Conservation (phyloP, 2,888 invertebrate genomes). For the Tetramorium bicarinatum region DNA sequence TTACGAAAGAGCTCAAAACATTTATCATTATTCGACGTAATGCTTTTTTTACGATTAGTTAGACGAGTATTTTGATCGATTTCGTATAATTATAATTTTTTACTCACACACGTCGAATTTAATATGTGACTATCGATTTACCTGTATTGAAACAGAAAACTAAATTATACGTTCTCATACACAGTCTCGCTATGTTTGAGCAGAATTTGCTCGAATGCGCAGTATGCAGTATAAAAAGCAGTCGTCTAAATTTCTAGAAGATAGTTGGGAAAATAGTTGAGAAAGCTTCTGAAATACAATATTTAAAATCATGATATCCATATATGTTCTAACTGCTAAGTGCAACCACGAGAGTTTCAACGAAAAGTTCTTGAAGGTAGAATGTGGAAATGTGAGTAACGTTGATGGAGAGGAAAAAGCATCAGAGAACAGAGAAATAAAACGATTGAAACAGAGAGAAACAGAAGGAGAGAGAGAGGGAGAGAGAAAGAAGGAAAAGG, state of each 20-base stretch:
- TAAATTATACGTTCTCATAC: conserved; percentile 6
- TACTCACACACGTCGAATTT: not conserved
- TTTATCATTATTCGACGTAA: conserved; percentile 27
- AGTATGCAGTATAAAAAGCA: not conserved
- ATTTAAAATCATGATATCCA: conserved; percentile 41
- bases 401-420: conserved; percentile 44
- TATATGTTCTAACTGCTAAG: conserved; percentile 27
- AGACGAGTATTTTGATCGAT: not conserved
- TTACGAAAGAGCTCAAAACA: conserved; percentile 1
- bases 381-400: conserved; percentile 39
- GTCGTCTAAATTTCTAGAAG: not conserved
- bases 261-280: not conserved
- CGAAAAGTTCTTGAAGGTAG: conserved; percentile 47
- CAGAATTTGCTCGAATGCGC: not conserved
- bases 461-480: not conserved
- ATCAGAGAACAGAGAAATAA: not conserved
- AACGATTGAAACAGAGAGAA: not conserved
- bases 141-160: not conserved
- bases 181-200: not conserved
- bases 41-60: not conserved
- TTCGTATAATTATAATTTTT: not conserved
- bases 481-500: conserved; percentile 38
- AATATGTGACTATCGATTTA: not conserved
- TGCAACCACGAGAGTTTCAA: conserved; percentile 36
- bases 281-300: conserved; percentile 26